phyloP scores from a whole-genome alignment of 23 tunicate species.

The Phallusia fumigata region DNA sequence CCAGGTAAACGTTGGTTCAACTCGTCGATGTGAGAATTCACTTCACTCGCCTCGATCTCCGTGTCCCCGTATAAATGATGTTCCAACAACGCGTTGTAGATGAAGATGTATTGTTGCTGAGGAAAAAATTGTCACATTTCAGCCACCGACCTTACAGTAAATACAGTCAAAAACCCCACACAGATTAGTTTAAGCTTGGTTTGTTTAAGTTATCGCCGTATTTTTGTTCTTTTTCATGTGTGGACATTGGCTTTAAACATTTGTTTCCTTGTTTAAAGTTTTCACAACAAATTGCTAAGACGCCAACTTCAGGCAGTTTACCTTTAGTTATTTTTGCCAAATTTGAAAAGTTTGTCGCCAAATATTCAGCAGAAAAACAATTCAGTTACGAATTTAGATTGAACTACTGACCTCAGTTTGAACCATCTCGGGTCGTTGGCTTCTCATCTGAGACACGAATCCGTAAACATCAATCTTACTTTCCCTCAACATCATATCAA shows the following conservation, averaged over 20 bases:
- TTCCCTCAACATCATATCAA: constrained; percentile 92
- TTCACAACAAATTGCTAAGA: too few species aligned
- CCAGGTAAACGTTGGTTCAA: constrained; percentile 83
- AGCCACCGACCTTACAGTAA: too few species aligned
- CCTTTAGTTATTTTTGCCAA: too few species aligned
- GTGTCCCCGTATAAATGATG: constrained; percentile 95
- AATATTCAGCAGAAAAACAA: too few species aligned
- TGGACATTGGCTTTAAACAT: too few species aligned
- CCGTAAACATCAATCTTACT: constrained; percentile 79
- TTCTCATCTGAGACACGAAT: constrained; percentile 77
- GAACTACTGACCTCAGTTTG: constrained; percentile 99
- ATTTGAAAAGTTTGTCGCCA: background rate
- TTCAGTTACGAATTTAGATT: too few species aligned
- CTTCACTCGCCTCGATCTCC: constrained; percentile 88
- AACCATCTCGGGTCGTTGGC: constrained; percentile 95
- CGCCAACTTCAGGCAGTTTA: too few species aligned
- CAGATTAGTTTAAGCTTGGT: too few species aligned
- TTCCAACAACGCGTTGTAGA: constrained; percentile 88
- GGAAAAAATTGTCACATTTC: background rate
- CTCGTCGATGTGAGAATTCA: constrained; percentile 77
- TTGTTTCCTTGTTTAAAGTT: too few species aligned
- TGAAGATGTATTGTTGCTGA: constrained; percentile 98
- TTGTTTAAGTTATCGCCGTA: too few species aligned
- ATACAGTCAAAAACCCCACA: too few species aligned
- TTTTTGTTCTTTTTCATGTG: too few species aligned